Evolutionary conservation across 2,888 invertebrate species (phyloP), one percentile per base, ranked within the genome.

Genomic region (Scrobipalpa atriplicella): DNA sequence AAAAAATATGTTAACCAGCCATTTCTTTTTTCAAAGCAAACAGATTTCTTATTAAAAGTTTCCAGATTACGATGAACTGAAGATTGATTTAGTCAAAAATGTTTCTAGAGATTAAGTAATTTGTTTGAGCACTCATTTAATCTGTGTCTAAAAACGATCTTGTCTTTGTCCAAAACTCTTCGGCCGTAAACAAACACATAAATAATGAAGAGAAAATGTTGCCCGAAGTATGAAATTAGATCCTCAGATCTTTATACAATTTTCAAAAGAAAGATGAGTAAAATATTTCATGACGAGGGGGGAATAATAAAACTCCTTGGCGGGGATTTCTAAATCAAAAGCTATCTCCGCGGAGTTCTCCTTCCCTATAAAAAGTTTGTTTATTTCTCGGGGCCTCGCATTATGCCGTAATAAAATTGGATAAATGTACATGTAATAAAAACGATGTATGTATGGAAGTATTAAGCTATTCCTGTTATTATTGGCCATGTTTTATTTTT

Each of bases 251-350:
- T 52, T 64, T 64, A 41, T 52, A 39, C 51, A 64, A 64, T 56
- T 62, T 54, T 56, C 62, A 63, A 38, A 63, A 38, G 39, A 56
- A 63, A 67, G 58, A 65, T 62, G 63, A 38, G 38, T 67, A 69
- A 67, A 67, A 69, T 68, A 68, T 72, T 72, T 72, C 68, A 72
- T 68, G 72, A 68, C 65, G 65, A 47, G 58, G 38, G 36, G 62
- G 67, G 67, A 67, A 70, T 71, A 69, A 71, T 71, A 71, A 71
- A 72, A 70, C 60, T 69, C 63, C 67, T 68, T 69, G 61, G 69
- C 68, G 64, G 70, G 67, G 69, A 67, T 67, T 70, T 70, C 67
- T 67, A 67, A 72, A 71, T 69, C 72, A 72, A 72, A 70, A 70
- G 70, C 68, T 65, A 68, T 68, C 69, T 67, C 62, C 41, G 16